Conservation (phyloP, 92 coral and sea anemone species). For the Zoanthus solanderi region DNA sequence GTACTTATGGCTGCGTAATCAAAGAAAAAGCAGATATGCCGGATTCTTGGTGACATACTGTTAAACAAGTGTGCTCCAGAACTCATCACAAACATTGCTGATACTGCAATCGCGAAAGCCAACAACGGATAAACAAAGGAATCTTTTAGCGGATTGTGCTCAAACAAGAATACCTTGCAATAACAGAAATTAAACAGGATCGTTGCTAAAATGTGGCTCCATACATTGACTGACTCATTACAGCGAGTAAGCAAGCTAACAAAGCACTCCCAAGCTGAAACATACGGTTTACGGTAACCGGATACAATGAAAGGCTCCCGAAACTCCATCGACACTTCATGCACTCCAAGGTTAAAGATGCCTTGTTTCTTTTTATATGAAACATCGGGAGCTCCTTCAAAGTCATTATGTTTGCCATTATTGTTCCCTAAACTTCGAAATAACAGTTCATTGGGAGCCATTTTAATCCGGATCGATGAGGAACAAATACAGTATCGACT, state of each 20-base stretch:
- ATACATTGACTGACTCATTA: slow-evolving; percentile 91
- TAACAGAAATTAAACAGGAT: slow-evolving; percentile 73
- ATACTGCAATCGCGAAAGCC: slow-evolving; percentile 87
- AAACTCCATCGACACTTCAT: slow-evolving; percentile 68
- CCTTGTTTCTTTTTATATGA: not conserved
- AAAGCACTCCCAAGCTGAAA: slow-evolving; percentile 74
- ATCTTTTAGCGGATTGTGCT: slow-evolving; percentile 63
- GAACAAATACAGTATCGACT: too few relatives aligned
- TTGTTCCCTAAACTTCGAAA: slow-evolving; percentile 1
- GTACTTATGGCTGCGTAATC: slow-evolving; percentile 94
- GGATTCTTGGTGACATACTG: slow-evolving; percentile 82
- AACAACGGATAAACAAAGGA: slow-evolving; percentile 80
- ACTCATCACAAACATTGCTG: slow-evolving; percentile 82
- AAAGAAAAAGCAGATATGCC: slow-evolving; percentile 91
- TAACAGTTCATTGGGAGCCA: not conserved
- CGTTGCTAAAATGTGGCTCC: slow-evolving; percentile 91
- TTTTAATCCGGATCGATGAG: not conserved
- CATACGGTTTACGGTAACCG: slow-evolving; percentile 86
- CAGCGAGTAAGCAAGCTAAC: slow-evolving; percentile 72
- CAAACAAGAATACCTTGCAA: slow-evolving; percentile 57
- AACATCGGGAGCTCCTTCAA: not conserved
- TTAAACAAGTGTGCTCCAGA: slow-evolving; percentile 89
- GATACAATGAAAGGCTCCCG: slow-evolving; percentile 87
- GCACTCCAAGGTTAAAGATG: slow-evolving; percentile 16
- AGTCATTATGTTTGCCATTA: slow-evolving; percentile 24